phyloP scores from a whole-genome alignment of 2,797 vertebrate species.

The Helarctos malayanus region DNA sequence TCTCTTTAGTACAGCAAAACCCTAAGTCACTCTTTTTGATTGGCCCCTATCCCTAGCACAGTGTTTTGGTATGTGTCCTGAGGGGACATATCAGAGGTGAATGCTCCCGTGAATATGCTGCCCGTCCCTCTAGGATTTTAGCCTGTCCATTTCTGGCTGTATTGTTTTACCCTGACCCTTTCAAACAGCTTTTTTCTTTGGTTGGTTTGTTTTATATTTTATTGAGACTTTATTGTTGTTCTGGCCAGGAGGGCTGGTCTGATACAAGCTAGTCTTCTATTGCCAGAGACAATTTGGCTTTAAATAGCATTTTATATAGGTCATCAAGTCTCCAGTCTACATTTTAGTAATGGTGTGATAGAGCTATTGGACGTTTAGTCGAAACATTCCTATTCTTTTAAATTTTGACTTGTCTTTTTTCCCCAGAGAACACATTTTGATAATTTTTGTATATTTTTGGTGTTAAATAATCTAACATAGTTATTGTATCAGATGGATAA shows the following conservation, averaged over 20 bases:
- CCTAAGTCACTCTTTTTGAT: neutral
- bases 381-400: conserved; percentile 11
- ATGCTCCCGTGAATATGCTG: neutral
- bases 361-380: neutral
- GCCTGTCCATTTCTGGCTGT: neutral
- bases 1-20: neutral
- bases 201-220: conserved; percentile 36
- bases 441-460: neutral
- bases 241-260: neutral
- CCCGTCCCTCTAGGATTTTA: neutral
- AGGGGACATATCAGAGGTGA: neutral
- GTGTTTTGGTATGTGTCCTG: neutral
- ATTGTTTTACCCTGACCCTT: neutral
- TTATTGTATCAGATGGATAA: neutral
- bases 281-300: conserved; percentile 19
- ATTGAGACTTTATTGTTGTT: conserved; percentile 38
- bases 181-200: neutral
- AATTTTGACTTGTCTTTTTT: neutral
- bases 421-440: neutral
- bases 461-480: neutral
- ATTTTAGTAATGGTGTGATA: neutral
- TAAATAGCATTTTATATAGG: conserved; percentile 67
- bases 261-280: neutral
- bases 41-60: neutral
- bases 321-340: neutral